Evolutionary conservation across 2,113 vertebrate species (phyloP).

Genomic region (Amazona vittata): DNA sequence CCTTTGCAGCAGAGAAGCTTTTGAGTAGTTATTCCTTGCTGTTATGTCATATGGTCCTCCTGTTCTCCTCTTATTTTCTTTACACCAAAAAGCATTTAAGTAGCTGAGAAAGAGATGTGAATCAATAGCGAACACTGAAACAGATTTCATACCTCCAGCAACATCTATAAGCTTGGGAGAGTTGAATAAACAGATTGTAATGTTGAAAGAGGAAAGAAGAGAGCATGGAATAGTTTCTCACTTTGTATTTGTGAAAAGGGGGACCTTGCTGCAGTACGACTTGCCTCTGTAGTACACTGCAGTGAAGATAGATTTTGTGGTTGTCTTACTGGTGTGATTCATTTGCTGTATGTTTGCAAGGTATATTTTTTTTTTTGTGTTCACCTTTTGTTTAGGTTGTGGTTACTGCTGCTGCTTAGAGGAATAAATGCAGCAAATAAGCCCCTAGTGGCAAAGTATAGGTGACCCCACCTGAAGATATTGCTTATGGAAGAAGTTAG

Average conservation of each 20-base stretch:
- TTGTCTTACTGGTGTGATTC: background rate
- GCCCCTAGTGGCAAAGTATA: background rate
- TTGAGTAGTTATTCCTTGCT: background rate
- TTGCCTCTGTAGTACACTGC: background rate
- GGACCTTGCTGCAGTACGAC: accelerated
- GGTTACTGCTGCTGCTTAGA: background rate
- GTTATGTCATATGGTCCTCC: background rate
- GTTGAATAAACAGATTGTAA: background rate
- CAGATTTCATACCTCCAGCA: background rate
- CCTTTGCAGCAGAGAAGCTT: background rate
- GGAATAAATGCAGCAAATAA: background rate
- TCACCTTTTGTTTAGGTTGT: background rate
- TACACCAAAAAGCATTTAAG: background rate
- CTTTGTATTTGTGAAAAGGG: background rate
- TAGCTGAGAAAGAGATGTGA: background rate
- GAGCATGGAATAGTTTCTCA: background rate
- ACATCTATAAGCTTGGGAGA: background rate
- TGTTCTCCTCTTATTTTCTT: background rate
- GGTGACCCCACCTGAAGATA: background rate
- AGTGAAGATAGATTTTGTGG: background rate
- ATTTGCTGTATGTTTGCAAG: background rate
- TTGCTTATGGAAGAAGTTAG: background rate
- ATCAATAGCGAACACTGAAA: background rate
- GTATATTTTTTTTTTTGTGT: background rate
- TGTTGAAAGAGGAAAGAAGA: background rate